Evolutionary conservation across 1,140 invertebrate species (phyloP).

Genomic region (Eubasilissa regina): DNA sequence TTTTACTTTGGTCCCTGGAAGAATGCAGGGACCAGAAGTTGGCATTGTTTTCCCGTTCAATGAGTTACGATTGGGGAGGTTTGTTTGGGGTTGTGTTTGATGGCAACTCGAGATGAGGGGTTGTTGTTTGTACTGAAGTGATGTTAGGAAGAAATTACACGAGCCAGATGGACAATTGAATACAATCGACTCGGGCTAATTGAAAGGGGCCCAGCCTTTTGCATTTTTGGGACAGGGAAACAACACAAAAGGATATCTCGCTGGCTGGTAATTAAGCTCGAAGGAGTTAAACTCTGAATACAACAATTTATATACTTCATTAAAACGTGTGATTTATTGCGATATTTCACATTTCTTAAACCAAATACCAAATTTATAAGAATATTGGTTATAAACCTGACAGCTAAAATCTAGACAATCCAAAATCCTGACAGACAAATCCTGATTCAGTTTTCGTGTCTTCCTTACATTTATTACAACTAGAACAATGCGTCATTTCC

Average conservation of each 20-base stretch:
- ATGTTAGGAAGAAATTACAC: conserved; percentile 1
- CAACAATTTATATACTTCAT: too few relatives aligned
- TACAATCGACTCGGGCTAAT: background rate
- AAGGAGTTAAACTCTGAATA: too few relatives aligned
- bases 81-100: background rate
- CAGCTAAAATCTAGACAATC: too few relatives aligned
- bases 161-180: conserved; percentile 2
- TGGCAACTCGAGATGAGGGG: background rate
- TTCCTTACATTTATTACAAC: too few relatives aligned
- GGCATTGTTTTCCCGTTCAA: background rate
- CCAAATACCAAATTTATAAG: too few relatives aligned
- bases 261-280: too few relatives aligned
- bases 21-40: background rate
- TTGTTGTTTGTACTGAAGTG: background rate
- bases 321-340: too few relatives aligned
- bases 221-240: background rate
- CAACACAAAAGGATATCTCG: background rate
- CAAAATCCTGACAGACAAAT: too few relatives aligned
- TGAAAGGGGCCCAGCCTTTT: background rate
- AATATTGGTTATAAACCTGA: too few relatives aligned
- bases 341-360: too few relatives aligned
- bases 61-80: background rate
- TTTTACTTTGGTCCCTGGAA: background rate
- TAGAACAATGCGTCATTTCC: too few relatives aligned
- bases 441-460: too few relatives aligned